A percentile compares a stretch with the other conserved stretches of the same genome.
Evolutionary conservation across 1,140 invertebrate genomes (phyloP).

Genomic region (Lasaia peninsularis): DNA sequence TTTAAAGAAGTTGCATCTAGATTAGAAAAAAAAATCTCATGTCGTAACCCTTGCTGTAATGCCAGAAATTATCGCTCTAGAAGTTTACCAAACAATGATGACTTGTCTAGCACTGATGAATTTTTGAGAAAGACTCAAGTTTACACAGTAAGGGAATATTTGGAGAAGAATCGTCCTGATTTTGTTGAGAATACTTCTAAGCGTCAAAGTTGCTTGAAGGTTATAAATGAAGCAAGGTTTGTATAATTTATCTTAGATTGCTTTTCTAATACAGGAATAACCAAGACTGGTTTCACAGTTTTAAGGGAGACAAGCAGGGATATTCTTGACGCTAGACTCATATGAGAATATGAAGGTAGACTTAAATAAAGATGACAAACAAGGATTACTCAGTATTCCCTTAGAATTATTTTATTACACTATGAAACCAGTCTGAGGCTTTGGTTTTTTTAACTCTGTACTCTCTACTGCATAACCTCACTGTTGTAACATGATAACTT

Average conservation of each 20-base stretch:
- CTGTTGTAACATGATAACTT: too few relatives aligned
- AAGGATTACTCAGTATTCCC: too few relatives aligned
- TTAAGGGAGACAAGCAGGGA: too few relatives aligned
- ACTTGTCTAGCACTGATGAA: slow-evolving; percentile 54
- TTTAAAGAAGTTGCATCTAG: slow-evolving; percentile 49
- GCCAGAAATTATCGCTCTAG: slow-evolving; percentile 33
- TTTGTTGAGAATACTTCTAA: slow-evolving; percentile 53
- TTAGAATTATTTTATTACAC: too few relatives aligned
- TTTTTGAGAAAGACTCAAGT: slow-evolving; percentile 32
- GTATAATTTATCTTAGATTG: slow-evolving; percentile 15
- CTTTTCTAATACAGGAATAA: background rate
- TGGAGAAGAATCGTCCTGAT: slow-evolving; percentile 65
- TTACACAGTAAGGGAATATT: slow-evolving; percentile 61
- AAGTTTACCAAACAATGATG: slow-evolving; percentile 51
- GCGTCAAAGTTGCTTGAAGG: slow-evolving; percentile 56
- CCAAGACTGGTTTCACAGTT: too few relatives aligned
- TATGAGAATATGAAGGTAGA: too few relatives aligned
- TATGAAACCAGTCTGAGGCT: too few relatives aligned
- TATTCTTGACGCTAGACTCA: too few relatives aligned
- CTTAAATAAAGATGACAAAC: too few relatives aligned
- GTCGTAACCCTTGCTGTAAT: slow-evolving; percentile 25
- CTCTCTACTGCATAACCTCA: too few relatives aligned
- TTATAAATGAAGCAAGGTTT: slow-evolving; percentile 61
- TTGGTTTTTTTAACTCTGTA: too few relatives aligned
- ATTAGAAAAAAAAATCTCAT: slow-evolving; percentile 40